phyloP scores from a whole-genome alignment of 2,113 vertebrate species.

The Sphyrna mokarran region DNA sequence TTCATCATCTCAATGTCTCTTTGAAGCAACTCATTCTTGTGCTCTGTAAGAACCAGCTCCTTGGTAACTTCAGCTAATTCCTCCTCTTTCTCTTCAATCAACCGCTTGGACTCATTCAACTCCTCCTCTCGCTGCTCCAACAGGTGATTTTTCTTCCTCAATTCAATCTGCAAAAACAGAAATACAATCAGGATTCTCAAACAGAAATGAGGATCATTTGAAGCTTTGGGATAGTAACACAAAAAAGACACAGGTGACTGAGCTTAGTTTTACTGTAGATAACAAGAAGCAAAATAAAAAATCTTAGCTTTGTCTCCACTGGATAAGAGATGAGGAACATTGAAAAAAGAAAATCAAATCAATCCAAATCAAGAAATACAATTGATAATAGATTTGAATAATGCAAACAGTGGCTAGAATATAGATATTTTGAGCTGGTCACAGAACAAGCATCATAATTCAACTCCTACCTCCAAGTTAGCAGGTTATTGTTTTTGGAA shows the following conservation, averaged over 20 bases:
- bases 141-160: constrained; percentile 59
- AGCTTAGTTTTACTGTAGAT: neutral
- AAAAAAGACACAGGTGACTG: neutral
- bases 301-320: neutral
- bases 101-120: constrained; percentile 61
- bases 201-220: neutral
- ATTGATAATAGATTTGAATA: neutral
- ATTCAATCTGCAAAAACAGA: constrained; percentile 59
- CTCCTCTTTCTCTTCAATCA: constrained; percentile 70
- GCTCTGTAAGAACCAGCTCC: constrained; percentile 72
- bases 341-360: neutral
- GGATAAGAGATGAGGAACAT: too few species aligned
- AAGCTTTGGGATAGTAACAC: neutral
- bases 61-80: constrained; percentile 69
- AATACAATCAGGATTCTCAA: neutral
- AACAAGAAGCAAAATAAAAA: neutral
- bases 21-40: constrained; percentile 66
- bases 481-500: neutral
- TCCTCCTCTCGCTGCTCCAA: constrained; percentile 60
- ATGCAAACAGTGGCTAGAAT: neutral
- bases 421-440: neutral
- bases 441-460: neutral
- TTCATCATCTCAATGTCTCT: constrained; percentile 76
- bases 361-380: neutral
- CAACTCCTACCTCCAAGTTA: neutral